Evolutionary conservation across 1,140 invertebrate genomes (phyloP), one percentile per base, ranked within the genome.

Genomic region (Drosophila orosa): DNA sequence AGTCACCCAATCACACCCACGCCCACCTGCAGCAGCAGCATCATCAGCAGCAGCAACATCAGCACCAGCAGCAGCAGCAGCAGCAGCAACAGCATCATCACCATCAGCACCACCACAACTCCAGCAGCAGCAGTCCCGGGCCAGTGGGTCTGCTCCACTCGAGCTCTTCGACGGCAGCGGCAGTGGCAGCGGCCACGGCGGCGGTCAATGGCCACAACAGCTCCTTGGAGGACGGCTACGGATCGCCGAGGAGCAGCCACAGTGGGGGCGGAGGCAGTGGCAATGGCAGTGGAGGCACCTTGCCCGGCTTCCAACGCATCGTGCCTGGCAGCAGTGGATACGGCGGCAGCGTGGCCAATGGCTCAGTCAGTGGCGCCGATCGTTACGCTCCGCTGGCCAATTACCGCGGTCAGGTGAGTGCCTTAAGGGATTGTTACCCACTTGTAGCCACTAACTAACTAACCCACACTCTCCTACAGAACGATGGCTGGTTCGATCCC

Each of bases 321-420:
- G 75, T 75, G 8, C 40, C 74, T 25, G 58, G 58, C 12, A 77
- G 67, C 48, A 68, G 58, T 44, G 63, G 80, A 45, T 68, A 58
- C 27, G 75, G 65, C 40, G 68, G 56, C 31, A 74, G 80, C 75
- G 80, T 84, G 42, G 50, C 87, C 54, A 87, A 87, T 91, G 78
- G 84, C 22, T 58, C 65, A 52, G 77, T 52, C 67, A 74, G 52
- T 66, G 68, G 63, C 44, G 68, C 85, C 40, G 83, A 87, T 74
- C 77, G 83, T 40, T 92, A 92, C 60, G 85, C 89, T 79, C 82
- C 90, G 54, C 58, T 92, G 68, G 40, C 48, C 66, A 92, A 91
- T 90, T 92, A 91, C 60, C 78, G 91, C 62, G 54, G 63, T 74
- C 90, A 89, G 63, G 91, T 92, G 75, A 91, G 89, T 37, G 5